A percentile compares a stretch with the other conserved stretches of the same genome.
Conservation (phyloP, 2,113 vertebrate genomes). For the Podilymbus podiceps region DNA sequence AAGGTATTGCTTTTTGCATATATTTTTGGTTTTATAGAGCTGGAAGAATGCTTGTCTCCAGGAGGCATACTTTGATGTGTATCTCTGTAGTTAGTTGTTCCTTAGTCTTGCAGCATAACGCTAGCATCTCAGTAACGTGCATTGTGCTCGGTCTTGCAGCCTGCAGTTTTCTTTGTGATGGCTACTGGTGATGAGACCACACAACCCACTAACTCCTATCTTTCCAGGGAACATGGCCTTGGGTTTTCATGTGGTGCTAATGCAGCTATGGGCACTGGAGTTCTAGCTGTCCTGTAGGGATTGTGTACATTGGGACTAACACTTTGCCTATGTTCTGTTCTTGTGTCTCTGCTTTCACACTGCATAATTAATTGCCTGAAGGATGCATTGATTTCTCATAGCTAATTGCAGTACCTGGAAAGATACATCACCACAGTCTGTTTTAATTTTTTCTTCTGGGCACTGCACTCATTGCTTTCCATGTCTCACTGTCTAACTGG, state of each 20-base stretch:
- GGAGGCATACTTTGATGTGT: conserved; percentile 2
- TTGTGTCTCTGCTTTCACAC: neutral
- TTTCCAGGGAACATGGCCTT: neutral
- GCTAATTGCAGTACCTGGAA: neutral
- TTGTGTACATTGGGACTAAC: neutral
- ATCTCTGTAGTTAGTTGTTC: neutral
- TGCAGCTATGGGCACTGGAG: neutral
- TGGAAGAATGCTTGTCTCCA: neutral
- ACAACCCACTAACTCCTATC: neutral
- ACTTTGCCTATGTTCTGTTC: neutral
- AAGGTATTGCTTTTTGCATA: neutral
- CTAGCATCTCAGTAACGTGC: neutral
- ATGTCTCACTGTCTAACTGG: neutral
- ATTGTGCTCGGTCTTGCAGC: neutral
- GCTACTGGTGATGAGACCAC: neutral
- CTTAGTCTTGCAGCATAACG: neutral
- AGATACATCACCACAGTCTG: neutral
- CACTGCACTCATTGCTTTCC: neutral
- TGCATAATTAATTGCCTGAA: neutral
- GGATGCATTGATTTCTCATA: neutral
- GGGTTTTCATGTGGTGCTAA: neutral
- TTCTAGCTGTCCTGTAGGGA: neutral
- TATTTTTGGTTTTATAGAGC: neutral
- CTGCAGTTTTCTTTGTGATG: neutral
- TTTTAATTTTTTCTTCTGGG: neutral